Percentiles rank a stretch among this genome's conserved stretches.
phyloP scores from a whole-genome alignment of 2,113 vertebrate genomes.

The Procavia capensis region DNA sequence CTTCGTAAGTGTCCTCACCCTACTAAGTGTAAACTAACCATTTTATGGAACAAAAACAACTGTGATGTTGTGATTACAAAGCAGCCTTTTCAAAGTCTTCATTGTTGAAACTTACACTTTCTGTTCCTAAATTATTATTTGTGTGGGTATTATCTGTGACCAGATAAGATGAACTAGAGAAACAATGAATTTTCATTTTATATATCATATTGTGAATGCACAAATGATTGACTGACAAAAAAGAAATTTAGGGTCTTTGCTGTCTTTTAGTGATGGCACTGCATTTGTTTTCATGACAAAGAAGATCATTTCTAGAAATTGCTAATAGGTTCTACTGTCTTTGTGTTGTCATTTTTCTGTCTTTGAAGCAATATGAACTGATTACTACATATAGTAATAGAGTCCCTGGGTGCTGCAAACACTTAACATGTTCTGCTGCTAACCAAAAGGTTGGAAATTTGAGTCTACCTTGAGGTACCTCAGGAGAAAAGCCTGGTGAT shows the following conservation, averaged over 20 bases:
- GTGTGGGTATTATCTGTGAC: background rate
- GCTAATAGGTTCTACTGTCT: background rate
- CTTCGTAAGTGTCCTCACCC: background rate
- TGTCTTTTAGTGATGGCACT: background rate
- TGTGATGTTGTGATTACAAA: slow-evolving; percentile 1
- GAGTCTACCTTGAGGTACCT: background rate
- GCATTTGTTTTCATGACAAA: background rate
- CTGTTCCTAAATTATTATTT: background rate
- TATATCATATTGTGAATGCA: background rate
- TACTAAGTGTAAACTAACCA: background rate
- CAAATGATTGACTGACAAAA: background rate
- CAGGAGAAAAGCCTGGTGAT: background rate
- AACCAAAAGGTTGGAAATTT: background rate
- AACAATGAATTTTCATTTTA: background rate
- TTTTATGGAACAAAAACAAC: background rate
- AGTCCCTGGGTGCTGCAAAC: background rate
- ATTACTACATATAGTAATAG: background rate
- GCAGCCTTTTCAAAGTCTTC: background rate
- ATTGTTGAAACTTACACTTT: background rate
- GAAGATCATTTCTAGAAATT: background rate
- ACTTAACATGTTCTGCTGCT: background rate
- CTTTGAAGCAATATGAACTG: background rate
- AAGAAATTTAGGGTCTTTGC: background rate
- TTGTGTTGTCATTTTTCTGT: background rate
- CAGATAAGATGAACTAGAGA: background rate